phyloP scores from a whole-genome alignment of 2,113 vertebrate genomes.

The Eulemur rufifrons region DNA sequence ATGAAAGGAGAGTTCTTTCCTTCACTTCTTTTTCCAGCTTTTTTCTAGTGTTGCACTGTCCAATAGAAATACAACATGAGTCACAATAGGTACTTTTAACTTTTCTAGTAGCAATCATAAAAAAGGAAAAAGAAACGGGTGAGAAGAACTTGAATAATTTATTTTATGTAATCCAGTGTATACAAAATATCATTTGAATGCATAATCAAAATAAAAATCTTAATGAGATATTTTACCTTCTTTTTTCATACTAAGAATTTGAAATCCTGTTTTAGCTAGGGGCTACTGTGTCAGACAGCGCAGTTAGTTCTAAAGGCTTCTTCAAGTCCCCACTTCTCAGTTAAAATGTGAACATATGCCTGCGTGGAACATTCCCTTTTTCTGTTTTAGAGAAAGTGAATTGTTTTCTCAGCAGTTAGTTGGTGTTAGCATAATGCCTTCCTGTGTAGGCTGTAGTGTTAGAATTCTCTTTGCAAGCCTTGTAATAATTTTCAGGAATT shows the following conservation, averaged over 20 bases:
- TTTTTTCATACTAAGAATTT: not conserved
- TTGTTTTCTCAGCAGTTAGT: constrained; percentile 67
- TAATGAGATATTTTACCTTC: not conserved
- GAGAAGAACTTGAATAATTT: not conserved
- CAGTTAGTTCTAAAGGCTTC: not conserved
- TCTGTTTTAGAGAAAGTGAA: constrained; percentile 46
- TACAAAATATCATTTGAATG: not conserved
- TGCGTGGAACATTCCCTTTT: not conserved
- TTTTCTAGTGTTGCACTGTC: not conserved
- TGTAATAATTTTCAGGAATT: constrained; percentile 72
- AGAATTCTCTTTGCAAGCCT: constrained; percentile 65
- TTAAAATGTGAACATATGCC: constrained; percentile 47
- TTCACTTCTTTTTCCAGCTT: not conserved
- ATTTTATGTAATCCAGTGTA: not conserved
- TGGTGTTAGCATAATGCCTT: constrained; percentile 66
- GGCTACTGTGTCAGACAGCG: not conserved
- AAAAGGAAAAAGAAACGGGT: not conserved
- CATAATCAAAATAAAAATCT: not conserved
- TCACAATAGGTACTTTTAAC: not conserved
- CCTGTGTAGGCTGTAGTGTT: constrained; percentile 67
- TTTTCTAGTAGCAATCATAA: not conserved
- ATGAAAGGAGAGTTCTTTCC: not conserved
- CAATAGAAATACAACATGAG: not conserved
- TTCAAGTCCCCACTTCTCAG: not conserved
- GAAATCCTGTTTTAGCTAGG: not conserved